A percentile compares a stretch with the other conserved stretches of the same genome.
Conservation (phyloP, 2,888 invertebrate genomes). For the Homarus gammarus region DNA sequence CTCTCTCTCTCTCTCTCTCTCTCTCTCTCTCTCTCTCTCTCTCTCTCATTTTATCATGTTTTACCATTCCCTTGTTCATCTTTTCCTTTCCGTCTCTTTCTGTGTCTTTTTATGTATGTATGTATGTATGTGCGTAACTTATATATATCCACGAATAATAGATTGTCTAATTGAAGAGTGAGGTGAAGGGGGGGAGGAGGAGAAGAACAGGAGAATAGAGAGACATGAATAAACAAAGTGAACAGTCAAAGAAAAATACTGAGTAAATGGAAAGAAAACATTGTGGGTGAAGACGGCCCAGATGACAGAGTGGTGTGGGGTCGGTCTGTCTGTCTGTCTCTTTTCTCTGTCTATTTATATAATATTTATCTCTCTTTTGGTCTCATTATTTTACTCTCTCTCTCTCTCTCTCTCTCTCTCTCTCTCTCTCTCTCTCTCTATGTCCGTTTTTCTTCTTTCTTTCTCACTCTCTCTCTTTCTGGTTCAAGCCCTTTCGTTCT, state of each 20-base stretch:
- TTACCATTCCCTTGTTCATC: too few relatives aligned
- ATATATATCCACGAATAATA: too few relatives aligned
- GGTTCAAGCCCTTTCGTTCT: too few relatives aligned
- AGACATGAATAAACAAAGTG: too few relatives aligned
- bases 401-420: background rate
- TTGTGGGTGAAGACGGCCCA: background rate
- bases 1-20: background rate
- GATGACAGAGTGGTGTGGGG: background rate
- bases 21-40: background rate
- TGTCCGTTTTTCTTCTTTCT: background rate
- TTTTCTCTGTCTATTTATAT: too few relatives aligned
- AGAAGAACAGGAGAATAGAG: too few relatives aligned
- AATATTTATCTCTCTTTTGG: background rate
- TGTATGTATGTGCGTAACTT: background rate
- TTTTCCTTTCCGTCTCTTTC: background rate
- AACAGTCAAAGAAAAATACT: background rate
- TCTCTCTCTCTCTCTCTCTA: background rate
- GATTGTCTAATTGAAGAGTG: background rate
- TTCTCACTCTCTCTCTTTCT: background rate
- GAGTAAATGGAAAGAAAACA: background rate
- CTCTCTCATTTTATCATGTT: background rate
- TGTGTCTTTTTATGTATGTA: too few relatives aligned
- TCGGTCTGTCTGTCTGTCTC: too few relatives aligned
- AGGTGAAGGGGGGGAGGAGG: background rate
- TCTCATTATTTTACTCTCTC: background rate